These are phyloP conservation scores for Pandemis corylana DNA, from an alignment of 2,888 invertebrate genomes.

Conservation along the genomic window DNA sequence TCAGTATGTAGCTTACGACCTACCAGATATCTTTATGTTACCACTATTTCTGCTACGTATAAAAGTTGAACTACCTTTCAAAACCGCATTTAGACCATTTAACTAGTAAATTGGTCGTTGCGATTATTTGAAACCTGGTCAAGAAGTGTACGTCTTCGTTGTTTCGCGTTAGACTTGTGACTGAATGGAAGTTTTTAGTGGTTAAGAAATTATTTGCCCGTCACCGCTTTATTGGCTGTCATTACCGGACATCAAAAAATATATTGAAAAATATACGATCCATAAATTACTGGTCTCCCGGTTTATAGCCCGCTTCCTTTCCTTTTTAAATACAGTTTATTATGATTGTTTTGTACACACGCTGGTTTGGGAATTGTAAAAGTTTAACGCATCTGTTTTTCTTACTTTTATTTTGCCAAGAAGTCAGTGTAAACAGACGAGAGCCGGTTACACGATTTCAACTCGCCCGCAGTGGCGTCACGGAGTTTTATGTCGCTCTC, in stretches of 20 bases:
- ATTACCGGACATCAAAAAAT: conserved; percentile 55
- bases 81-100: background rate
- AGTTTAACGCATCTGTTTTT: conserved; percentile 35
- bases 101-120: background rate
- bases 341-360: conserved; percentile 36
- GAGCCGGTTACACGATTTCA: conserved; percentile 64
- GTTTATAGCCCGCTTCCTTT: conserved; percentile 45
- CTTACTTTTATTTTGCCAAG: conserved; percentile 37
- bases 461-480: conserved; percentile 76
- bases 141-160: background rate
- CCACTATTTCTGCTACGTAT: too few relatives aligned
- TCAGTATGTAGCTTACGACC: conserved; percentile 5
- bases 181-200: conserved; percentile 59
- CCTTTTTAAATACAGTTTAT: conserved; percentile 37
- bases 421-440: conserved; percentile 57
- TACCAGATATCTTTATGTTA: background rate
- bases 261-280: conserved; percentile 49
- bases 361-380: conserved; percentile 36
- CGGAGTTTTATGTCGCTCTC: conserved; percentile 76
- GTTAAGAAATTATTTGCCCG: conserved; percentile 56
- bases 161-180: conserved; percentile 17
- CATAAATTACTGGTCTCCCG: conserved; percentile 48
- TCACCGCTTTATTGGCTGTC: conserved; percentile 60
- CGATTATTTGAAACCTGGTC: background rate
- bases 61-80: too few relatives aligned